Evolutionary conservation across 2,888 invertebrate genomes (phyloP), one percentile per base, ranked within the genome.

Genomic region (Cheilosia vernalis): DNA sequence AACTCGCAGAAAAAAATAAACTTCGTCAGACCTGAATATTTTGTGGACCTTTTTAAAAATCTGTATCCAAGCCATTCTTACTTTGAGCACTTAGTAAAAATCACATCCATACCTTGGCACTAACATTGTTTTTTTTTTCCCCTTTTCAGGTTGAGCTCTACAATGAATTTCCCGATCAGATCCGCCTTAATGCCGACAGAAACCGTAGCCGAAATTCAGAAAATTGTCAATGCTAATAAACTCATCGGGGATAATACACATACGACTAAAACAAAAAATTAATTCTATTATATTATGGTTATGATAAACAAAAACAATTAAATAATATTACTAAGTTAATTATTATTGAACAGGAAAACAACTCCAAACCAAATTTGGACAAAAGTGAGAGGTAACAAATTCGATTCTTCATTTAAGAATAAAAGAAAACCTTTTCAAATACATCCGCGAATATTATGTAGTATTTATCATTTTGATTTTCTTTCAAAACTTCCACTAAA

Each of bases 121-220:
- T 30, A 30, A 30, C 9, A 21, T 44, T 2, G 13, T 1, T 51
- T 51, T 21, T 2, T 4, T 51, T 51, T 19, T 2, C 73, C 70
- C 55, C 13, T 76, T 83, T 81, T 4, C 90, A 94, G 93, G 97
- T 97, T 88, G 98, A 98, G 91, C 94, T 98, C 83, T 98, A 97
- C 93, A 98, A 98, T 93, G 98, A 99, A 93, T 99, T 99, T 92
- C 99, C 99, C 49, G 98, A 98, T 93, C 97, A 98, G 94, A 98
- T 99, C 92, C 97, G 96, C 92, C 94, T 98, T 89, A 95, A 95
- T 88, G 94, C 95, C 88, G 95, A 95, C 90, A 95, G 95, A 91
- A 95, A 94, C 89, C 95, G 94, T 91, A 95, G 94, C 90, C 94
- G 95, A 90, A 96, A 95, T 90, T 93, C 94, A 88, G 95, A 95